Conservation (phyloP, 2,113 vertebrate genomes). For the Alaudala cheleensis region DNA sequence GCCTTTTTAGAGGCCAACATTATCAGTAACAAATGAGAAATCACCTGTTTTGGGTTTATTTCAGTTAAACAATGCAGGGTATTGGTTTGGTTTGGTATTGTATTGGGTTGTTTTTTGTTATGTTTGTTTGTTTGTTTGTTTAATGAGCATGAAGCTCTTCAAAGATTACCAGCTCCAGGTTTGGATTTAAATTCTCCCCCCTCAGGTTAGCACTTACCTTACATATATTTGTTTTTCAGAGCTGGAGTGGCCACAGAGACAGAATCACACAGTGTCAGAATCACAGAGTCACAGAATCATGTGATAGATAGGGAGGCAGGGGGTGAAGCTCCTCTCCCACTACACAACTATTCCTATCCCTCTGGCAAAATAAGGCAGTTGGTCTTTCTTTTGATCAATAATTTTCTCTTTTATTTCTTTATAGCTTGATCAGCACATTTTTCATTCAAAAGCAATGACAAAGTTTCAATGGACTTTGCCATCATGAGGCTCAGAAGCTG, state of each 20-base stretch:
- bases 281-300: not conserved
- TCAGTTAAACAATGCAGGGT: fast-evolving
- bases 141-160: not conserved
- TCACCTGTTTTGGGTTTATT: not conserved
- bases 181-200: not conserved
- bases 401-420: not conserved
- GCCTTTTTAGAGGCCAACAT: not conserved
- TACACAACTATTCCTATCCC: not conserved
- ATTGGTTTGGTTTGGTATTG: not conserved
- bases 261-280: not conserved
- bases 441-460: not conserved
- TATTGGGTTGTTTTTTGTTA: not conserved
- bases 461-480: not conserved
- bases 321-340: not conserved
- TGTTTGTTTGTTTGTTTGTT: not conserved
- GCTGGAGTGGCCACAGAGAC: not conserved
- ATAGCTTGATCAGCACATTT: not conserved
- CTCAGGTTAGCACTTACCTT: not conserved
- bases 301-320: not conserved
- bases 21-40: not conserved
- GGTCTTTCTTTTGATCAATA: not conserved
- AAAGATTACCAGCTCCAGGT: not conserved
- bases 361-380: not conserved
- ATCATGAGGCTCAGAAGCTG: not conserved
- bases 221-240: not conserved